phyloP scores from a whole-genome alignment of 2,888 invertebrate species.

The Salpingus planirostris region DNA sequence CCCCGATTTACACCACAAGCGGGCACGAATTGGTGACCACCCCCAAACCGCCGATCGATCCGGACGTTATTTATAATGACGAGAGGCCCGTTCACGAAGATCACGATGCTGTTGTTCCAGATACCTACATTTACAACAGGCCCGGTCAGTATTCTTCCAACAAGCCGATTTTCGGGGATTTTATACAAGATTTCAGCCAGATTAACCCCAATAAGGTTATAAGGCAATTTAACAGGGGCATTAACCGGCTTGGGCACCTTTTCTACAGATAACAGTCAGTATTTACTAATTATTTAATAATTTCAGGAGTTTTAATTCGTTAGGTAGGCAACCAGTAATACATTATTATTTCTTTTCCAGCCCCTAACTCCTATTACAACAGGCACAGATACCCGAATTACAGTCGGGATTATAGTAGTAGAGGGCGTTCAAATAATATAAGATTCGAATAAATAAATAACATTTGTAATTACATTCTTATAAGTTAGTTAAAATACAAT shows the following conservation, averaged over 20 bases:
- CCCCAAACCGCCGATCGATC: conserved; percentile 14
- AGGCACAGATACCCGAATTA: too few relatives aligned
- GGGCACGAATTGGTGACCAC: conserved; percentile 1
- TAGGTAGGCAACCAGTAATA: too few relatives aligned
- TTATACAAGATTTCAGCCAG: conserved; percentile 10
- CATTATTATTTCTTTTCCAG: background rate
- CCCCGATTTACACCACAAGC: too few relatives aligned
- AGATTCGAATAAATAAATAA: background rate
- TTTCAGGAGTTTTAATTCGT: too few relatives aligned
- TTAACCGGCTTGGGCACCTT: conserved; percentile 7
- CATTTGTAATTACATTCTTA: background rate
- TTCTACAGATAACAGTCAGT: conserved; percentile 6
- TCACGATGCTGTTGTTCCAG: conserved; percentile 24
- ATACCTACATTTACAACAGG: conserved; percentile 15
- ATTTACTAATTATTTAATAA: too few relatives aligned
- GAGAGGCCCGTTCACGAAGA: conserved; percentile 29
- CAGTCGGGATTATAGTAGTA: too few relatives aligned
- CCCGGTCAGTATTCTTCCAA: conserved; percentile 21
- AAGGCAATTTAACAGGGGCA: conserved; percentile 8
- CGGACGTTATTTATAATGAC: conserved; percentile 30
- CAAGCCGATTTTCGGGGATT: conserved; percentile 17
- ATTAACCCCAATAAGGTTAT: conserved; percentile 8
- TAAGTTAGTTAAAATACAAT: background rate
- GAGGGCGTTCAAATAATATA: background rate
- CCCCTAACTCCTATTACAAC: background rate